A percentile compares a stretch with the other conserved stretches of the same genome.
These are phyloP conservation scores for Drosophila nigromelanica DNA, from an alignment of 1,140 invertebrate species.

Conservation along the genomic window DNA sequence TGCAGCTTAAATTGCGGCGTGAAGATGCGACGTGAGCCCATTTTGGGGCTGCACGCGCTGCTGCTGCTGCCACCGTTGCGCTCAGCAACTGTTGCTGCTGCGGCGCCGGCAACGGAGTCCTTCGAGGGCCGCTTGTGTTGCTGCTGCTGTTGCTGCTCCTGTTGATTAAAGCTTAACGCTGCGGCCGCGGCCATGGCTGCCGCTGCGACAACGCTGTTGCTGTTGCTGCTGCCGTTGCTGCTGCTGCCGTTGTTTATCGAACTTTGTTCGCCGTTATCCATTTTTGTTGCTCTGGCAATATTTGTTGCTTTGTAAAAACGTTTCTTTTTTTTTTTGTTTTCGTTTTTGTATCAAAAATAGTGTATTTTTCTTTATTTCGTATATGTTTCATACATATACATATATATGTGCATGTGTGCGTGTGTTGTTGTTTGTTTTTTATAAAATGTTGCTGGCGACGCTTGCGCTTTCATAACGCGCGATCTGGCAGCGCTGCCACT, in stretches of 20 bases:
- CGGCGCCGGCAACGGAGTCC: conserved; percentile 4
- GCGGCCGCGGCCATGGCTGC: conserved; percentile 18
- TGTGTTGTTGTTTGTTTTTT: conserved; percentile 17
- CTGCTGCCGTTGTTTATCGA: conserved; percentile 34
- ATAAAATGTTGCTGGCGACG: conserved; percentile 33
- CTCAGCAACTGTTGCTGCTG: conserved; percentile 24
- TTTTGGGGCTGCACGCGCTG: conserved; percentile 84
- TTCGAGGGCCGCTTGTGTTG: conserved; percentile 20
- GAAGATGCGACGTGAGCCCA: conserved; percentile 92
- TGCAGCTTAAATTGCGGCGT: conserved; percentile 93
- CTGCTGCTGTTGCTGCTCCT: conserved; percentile 22
- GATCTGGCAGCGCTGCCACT: conserved; percentile 70
- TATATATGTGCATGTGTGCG: conserved; percentile 9
- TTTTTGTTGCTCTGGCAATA: conserved; percentile 27
- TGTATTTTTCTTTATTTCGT: conserved; percentile 14
- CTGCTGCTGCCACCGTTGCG: conserved; percentile 12
- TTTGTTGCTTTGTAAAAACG: conserved; percentile 17
- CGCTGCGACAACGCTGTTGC: conserved; percentile 11
- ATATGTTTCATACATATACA: conserved; percentile 21
- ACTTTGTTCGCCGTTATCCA: conserved; percentile 58
- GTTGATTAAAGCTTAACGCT: conserved; percentile 25
- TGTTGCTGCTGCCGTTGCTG: conserved; percentile 5
- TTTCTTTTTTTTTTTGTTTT: conserved; percentile 6
- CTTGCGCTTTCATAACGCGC: conserved; percentile 79
- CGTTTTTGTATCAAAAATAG: conserved; percentile 51